Percentiles rank a stretch among this genome's conserved stretches.
Evolutionary conservation across 2,113 vertebrate genomes (phyloP).

Genomic region (Nanger granti): DNA sequence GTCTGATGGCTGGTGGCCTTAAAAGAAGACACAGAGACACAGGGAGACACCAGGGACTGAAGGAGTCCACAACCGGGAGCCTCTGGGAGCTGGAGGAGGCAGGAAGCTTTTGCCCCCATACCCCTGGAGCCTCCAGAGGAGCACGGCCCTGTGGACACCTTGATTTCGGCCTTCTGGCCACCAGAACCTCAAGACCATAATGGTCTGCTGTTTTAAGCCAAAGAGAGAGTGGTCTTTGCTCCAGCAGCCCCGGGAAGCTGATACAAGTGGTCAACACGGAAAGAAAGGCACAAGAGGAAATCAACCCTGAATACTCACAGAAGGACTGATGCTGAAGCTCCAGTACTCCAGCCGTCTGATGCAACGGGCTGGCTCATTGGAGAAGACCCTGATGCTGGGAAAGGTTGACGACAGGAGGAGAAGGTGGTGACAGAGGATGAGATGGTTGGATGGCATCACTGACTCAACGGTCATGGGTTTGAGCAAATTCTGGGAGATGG

Average conservation of each 20-base stretch:
- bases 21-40: neutral
- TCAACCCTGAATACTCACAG: neutral
- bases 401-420: neutral
- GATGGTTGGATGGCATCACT: neutral
- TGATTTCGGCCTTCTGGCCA: rapidly evolving
- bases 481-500: neutral
- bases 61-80: neutral
- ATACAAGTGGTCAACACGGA: rapidly evolving
- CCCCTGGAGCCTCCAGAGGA: neutral
- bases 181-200: rapidly evolving
- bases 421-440: neutral
- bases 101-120: neutral
- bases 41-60: neutral
- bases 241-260: rapidly evolving
- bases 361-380: neutral
- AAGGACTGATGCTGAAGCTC: neutral
- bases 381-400: neutral
- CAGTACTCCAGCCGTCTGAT: neutral
- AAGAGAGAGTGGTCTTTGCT: rapidly evolving
- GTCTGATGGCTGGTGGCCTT: neutral
- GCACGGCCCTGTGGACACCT: neutral
- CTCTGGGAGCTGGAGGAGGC: neutral
- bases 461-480: neutral
- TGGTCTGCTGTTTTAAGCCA: neutral
- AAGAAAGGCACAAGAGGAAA: neutral